Percentiles rank a stretch among this genome's conserved stretches.
phyloP scores from a whole-genome alignment of 2,797 vertebrate genomes.

The Notoglanidium macrostoma region DNA sequence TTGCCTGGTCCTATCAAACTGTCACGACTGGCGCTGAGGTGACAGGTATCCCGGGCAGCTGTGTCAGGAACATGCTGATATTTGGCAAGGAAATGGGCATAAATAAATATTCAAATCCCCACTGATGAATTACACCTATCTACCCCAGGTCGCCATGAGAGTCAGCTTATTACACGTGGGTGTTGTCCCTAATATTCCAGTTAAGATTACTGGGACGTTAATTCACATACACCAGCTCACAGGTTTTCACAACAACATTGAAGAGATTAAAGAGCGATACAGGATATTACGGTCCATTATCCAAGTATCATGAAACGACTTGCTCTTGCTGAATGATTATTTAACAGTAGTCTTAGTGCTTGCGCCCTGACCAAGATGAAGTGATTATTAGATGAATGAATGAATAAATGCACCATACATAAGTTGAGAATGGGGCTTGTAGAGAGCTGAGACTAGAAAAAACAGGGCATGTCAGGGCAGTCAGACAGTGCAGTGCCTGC shows the following conservation, averaged over 20 bases:
- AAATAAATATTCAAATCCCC: constrained; percentile 43
- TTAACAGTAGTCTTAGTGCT: background rate
- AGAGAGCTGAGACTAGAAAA: background rate
- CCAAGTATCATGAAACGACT: background rate
- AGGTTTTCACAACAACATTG: background rate
- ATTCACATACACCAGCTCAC: background rate
- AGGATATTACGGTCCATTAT: background rate
- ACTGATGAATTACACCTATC: constrained; percentile 34
- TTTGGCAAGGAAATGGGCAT: constrained; percentile 39
- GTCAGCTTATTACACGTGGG: background rate
- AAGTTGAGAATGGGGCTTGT: background rate
- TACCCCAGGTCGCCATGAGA: background rate
- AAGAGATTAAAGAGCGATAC: constrained; percentile 18
- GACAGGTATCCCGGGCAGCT: constrained; percentile 34
- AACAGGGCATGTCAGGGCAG: background rate
- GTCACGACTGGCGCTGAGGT: constrained; percentile 63
- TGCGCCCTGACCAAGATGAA: background rate
- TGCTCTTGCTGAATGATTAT: background rate
- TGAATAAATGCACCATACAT: background rate
- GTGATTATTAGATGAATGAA: background rate
- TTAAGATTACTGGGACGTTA: constrained; percentile 6
- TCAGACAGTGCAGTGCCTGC: constrained; percentile 1
- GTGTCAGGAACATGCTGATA: constrained; percentile 31
- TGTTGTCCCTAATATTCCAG: constrained; percentile 1
- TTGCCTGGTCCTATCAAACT: constrained; percentile 66